Percentiles rank a stretch among this genome's conserved stretches.
phyloP scores from a whole-genome alignment of 2,888 invertebrate species.

The Callyntrura sp. region DNA sequence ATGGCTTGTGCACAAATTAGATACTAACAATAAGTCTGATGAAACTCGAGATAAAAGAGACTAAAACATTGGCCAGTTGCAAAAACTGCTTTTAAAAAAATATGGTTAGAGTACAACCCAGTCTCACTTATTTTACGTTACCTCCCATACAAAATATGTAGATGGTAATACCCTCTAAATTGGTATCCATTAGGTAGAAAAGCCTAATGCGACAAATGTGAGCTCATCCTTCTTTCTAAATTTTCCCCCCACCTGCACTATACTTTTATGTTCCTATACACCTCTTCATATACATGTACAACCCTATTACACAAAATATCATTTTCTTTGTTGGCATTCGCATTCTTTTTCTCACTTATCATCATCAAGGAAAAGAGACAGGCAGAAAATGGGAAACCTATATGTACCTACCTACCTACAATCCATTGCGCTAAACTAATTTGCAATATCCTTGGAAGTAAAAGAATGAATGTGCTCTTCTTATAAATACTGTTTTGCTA shows the following conservation, averaged over 20 bases:
- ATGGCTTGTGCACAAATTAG: too few species aligned
- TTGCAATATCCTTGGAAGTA: conserved; percentile 3
- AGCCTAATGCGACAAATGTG: too few species aligned
- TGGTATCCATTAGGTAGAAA: too few species aligned
- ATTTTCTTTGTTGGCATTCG: conserved; percentile 1
- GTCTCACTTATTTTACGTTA: too few species aligned
- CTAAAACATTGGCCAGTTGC: too few species aligned
- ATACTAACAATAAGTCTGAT: too few species aligned
- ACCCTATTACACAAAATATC: neutral
- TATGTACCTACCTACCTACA: neutral
- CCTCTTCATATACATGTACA: conserved; percentile 16
- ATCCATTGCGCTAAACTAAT: neutral
- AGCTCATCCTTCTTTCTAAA: conserved; percentile 21
- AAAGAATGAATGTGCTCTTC: neutral
- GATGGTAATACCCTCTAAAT: too few species aligned
- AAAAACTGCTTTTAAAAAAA: too few species aligned
- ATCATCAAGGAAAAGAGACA: conserved; percentile 30
- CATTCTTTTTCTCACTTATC: conserved; percentile 28
- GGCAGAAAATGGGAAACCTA: conserved; percentile 33
- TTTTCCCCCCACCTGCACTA: neutral
- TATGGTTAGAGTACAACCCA: too few species aligned
- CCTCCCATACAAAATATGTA: too few species aligned
- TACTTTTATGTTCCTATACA: neutral
- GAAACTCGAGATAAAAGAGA: too few species aligned
- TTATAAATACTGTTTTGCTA: neutral